phyloP scores from a whole-genome alignment of 2,888 invertebrate species.

The Merodon equestris region DNA sequence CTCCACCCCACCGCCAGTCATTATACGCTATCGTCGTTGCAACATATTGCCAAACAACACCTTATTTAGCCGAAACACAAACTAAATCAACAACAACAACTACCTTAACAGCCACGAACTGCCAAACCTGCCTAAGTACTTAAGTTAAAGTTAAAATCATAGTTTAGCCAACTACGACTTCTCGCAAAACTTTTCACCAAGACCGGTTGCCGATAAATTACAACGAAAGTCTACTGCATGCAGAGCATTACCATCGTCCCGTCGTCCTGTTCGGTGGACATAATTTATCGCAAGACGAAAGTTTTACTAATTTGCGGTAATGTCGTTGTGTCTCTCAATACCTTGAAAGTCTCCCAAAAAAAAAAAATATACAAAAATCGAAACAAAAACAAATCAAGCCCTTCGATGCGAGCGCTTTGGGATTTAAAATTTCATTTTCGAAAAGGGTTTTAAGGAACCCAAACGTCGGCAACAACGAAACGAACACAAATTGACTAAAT shows the following conservation, averaged over 20 bases:
- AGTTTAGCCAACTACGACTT: background rate
- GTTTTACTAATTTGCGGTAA: constrained; percentile 79
- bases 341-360: constrained; percentile 1
- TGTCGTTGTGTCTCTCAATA: constrained; percentile 64
- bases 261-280: constrained; percentile 50
- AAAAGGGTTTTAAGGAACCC: constrained; percentile 47
- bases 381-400: background rate
- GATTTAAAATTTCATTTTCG: constrained; percentile 59
- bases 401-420: too few relatives aligned
- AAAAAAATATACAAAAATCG: constrained; percentile 32
- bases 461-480: constrained; percentile 5
- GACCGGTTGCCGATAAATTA: constrained; percentile 66
- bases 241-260: constrained; percentile 59
- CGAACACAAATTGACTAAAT: constrained; percentile 56
- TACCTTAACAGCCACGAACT: too few relatives aligned
- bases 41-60: too few relatives aligned
- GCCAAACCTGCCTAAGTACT: too few relatives aligned
- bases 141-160: background rate
- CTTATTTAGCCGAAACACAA: too few relatives aligned
- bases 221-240: constrained; percentile 64
- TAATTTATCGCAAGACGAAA: constrained; percentile 72
- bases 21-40: too few relatives aligned
- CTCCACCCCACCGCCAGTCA: too few relatives aligned
- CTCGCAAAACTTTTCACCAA: constrained; percentile 59
- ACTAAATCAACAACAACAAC: too few relatives aligned